Evolutionary conservation across 2,888 invertebrate species (phyloP).

Genomic region (Zhengitettix transpicula): DNA sequence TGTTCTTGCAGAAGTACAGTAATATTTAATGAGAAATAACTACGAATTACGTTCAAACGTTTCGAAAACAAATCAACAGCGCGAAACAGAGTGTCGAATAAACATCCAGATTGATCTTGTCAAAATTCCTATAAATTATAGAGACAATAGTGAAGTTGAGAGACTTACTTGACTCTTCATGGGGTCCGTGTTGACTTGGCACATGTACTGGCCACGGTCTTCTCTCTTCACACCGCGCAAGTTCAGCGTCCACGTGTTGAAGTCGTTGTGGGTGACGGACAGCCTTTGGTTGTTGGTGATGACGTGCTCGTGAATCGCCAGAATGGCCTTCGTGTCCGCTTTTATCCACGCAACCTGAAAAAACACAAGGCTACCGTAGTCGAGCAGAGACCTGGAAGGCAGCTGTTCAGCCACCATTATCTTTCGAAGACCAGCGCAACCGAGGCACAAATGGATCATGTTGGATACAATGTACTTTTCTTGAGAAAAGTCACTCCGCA

Average conservation of each 20-base stretch:
- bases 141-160: no score
- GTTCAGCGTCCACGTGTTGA: constrained; percentile 83
- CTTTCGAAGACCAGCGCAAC: no score
- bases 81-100: no score
- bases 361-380: not conserved
- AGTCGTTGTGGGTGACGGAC: constrained; percentile 80
- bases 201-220: constrained; percentile 84
- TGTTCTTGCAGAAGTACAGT: no score
- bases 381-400: not conserved
- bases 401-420: not conserved
- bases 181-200: constrained; percentile 87
- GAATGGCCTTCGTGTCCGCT: constrained; percentile 81
- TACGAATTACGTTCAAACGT: no score
- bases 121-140: no score
- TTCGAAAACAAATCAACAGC: no score
- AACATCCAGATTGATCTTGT: no score
- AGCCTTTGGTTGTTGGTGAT: constrained; percentile 83
- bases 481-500: no score
- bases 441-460: no score
- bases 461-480: no score
- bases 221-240: constrained; percentile 70
- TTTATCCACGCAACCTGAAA: constrained; percentile 86
- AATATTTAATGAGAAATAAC: no score
- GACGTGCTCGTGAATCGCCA: constrained; percentile 85
- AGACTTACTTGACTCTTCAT: constrained; percentile 79